Evolutionary conservation across 2,797 vertebrate genomes (phyloP), one percentile per base, ranked within the genome.

Genomic region (Bovichtus diacanthus): DNA sequence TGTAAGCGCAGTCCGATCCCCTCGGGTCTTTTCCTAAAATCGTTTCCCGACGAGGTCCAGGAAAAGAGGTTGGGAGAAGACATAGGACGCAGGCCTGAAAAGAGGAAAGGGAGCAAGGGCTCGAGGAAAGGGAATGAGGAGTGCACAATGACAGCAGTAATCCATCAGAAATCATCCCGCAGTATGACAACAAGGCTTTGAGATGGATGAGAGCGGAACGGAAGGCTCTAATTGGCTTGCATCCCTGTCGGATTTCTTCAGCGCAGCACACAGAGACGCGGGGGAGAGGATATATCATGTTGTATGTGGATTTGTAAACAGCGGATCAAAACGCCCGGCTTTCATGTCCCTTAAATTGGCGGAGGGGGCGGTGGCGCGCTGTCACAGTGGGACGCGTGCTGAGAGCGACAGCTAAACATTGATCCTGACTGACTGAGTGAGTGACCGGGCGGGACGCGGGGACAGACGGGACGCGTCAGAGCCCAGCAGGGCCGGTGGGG

Each of bases 161-260:
- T 91, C 78, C 86, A 79, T 84, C 81, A 67, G 76, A 71, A 79
- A 84, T 79, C 86, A 78, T 69, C 70, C 23, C 39, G 62, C 41
- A 25, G 41, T 83, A 70, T 87, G 87, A 88, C 87, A 86, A 66
- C 56, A 13, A 77, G 85, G 74, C 82, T 84, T 81, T 82, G 80
- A n/a, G n/a, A n/a, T n/a, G 86, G 87, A 88, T 65, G 25, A 70
- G 69, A 90, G 89, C 88, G 90, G 86, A 90, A 93, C 91, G 81
- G 90, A 87, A 75, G 46, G 36, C 25, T 63, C 86, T 93, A 93
- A 94, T 92, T 93, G 89, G 90, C 93, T 92, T 89, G 88, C 85
- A 71, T 87, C 87, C 80, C 89, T 86, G 92, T 92, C 89, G 76
- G 91, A 90, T 90, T 90, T 87, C 66, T 59, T 15, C 59, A 6